A percentile compares a stretch with the other conserved stretches of the same genome.
Evolutionary conservation across 2,888 invertebrate species (phyloP).

Genomic region (Yponomeuta malinellus): DNA sequence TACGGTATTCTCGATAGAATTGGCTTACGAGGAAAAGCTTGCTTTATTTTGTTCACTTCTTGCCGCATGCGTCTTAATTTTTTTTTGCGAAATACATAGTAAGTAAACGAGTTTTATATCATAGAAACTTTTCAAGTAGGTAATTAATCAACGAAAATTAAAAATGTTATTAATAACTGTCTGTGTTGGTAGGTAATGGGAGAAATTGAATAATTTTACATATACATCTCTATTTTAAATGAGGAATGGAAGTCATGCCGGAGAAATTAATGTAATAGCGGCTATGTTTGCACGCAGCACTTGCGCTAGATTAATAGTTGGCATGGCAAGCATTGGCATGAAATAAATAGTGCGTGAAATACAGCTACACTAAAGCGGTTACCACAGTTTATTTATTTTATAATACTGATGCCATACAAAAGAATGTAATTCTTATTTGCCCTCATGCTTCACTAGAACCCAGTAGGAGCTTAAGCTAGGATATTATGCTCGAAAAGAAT

Average conservation of each 20-base stretch:
- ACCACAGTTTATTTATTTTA: background rate
- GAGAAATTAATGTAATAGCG: slow-evolving; percentile 8
- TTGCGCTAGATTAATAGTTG: background rate
- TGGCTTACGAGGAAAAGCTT: background rate
- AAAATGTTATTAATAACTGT: background rate
- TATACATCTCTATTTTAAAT: background rate
- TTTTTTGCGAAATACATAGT: too few species aligned
- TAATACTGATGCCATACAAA: too few species aligned
- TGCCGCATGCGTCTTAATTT: too few species aligned
- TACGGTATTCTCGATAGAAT: background rate
- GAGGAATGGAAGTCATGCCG: slow-evolving; percentile 12
- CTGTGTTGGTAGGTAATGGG: background rate
- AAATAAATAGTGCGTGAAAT: slow-evolving; percentile 6
- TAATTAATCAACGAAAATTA: background rate
- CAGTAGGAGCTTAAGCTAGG: too few species aligned
- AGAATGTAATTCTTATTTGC: too few species aligned
- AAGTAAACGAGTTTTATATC: too few species aligned
- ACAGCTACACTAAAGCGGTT: background rate
- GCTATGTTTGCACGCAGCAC: background rate
- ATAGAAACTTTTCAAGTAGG: too few species aligned
- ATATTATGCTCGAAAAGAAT: too few species aligned
- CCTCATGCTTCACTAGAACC: too few species aligned
- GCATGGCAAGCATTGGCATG: background rate
- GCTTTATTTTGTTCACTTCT: background rate
- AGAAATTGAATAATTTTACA: background rate